phyloP scores from a whole-genome alignment of 2,113 vertebrate species.

The Strigops habroptila region DNA sequence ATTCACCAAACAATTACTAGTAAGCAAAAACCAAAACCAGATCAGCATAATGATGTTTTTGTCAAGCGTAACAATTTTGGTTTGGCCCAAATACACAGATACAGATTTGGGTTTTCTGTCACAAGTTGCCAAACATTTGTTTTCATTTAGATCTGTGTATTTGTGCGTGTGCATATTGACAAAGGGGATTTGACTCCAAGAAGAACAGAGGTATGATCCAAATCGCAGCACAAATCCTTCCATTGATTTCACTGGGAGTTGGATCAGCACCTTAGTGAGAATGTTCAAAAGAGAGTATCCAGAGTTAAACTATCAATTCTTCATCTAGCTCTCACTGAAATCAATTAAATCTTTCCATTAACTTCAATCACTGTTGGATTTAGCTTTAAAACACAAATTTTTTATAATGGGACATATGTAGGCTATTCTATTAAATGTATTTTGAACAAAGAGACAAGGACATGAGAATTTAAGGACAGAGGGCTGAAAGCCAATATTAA shows the following conservation, averaged over 20 bases:
- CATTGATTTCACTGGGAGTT: slow-evolving; percentile 25
- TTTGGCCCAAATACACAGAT: slow-evolving; percentile 35
- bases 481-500: background rate
- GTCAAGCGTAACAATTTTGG: slow-evolving; percentile 40
- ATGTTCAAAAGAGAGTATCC: background rate
- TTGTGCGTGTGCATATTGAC: slow-evolving; percentile 29
- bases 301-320: slow-evolving; percentile 10
- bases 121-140: slow-evolving; percentile 53
- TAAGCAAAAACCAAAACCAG: slow-evolving; percentile 57
- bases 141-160: slow-evolving; percentile 54
- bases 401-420: background rate
- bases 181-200: slow-evolving; percentile 48
- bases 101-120: slow-evolving; percentile 56
- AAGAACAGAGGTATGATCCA: slow-evolving; percentile 35
- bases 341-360: slow-evolving; percentile 45
- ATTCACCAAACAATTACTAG: slow-evolving; percentile 49
- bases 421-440: background rate
- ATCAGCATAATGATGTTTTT: slow-evolving; percentile 47
- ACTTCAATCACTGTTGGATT: slow-evolving; percentile 3
- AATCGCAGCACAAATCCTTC: slow-evolving; percentile 21
- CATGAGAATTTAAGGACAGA: background rate
- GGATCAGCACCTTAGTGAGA: slow-evolving; percentile 32
- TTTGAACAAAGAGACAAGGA: background rate
- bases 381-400: background rate
- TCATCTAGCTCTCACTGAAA: background rate